Percentiles rank a stretch among this genome's conserved stretches.
Conservation (phyloP, 2,888 invertebrate species). For the Lasioglossum figueresi region DNA sequence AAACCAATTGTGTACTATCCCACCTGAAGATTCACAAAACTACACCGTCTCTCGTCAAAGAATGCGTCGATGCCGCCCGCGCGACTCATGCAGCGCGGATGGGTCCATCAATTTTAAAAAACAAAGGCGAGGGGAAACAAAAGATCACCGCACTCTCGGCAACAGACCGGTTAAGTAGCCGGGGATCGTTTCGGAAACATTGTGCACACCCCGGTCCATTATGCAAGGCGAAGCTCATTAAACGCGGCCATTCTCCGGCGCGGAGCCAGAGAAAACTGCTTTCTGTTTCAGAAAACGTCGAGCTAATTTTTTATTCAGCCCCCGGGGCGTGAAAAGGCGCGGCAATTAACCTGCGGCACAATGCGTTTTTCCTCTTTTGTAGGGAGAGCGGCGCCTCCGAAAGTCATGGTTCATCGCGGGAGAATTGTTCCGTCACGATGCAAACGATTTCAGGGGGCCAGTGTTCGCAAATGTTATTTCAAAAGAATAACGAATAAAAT, state of each 20-base stretch:
- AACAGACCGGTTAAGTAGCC: constrained; percentile 1
- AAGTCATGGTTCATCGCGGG: constrained; percentile 35
- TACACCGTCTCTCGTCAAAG: background rate
- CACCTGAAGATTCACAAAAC: background rate
- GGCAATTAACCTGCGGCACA: constrained; percentile 53
- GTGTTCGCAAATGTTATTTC: background rate
- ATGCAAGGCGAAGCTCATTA: background rate
- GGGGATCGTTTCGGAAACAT: background rate
- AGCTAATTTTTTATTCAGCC: constrained; percentile 45
- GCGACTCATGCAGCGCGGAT: background rate
- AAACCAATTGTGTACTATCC: background rate
- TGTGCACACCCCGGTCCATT: background rate
- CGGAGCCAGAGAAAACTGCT: background rate
- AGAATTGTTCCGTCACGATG: constrained; percentile 58
- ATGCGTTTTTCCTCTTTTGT: constrained; percentile 51
- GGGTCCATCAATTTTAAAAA: background rate
- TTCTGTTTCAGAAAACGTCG: background rate
- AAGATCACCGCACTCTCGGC: background rate
- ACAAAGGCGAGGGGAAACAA: background rate
- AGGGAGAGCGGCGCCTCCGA: background rate
- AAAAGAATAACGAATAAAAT: background rate
- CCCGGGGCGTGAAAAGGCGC: constrained; percentile 33
- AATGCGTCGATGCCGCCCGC: background rate
- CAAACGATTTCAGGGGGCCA: constrained; percentile 31
- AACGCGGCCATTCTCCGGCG: background rate